Evolutionary conservation across 2,888 invertebrate species (phyloP).

Genomic region (Leptogaster cylindrica): DNA sequence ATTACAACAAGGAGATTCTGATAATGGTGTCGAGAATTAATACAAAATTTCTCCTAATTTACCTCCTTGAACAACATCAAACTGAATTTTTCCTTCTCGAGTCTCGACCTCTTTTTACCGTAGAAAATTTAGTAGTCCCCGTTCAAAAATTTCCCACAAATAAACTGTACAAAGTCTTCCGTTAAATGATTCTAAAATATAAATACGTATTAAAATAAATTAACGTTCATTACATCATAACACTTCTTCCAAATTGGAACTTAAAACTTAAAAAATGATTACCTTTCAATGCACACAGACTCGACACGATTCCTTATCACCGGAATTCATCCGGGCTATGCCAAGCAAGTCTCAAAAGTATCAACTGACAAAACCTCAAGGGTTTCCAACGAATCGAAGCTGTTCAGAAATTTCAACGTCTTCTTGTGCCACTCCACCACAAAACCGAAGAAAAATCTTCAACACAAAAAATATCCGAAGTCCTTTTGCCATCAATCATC

Average conservation of each 20-base stretch:
- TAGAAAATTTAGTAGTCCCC: too few species aligned
- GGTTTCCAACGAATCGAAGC: conserved; percentile 40
- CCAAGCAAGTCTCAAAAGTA: conserved; percentile 57
- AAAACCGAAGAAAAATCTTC: conserved; percentile 77
- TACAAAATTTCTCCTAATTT: background rate
- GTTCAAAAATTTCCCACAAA: too few species aligned
- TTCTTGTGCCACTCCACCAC: conserved; percentile 83
- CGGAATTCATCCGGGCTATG: conserved; percentile 59
- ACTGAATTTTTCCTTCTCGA: too few species aligned
- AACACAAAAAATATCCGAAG: conserved; percentile 81
- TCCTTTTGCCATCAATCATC: conserved; percentile 68
- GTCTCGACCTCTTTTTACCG: too few species aligned
- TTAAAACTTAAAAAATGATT: conserved; percentile 9
- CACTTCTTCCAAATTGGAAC: too few species aligned
- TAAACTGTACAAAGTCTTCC: too few species aligned
- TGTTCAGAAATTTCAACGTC: conserved; percentile 68
- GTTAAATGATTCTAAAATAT: too few species aligned
- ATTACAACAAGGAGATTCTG: background rate
- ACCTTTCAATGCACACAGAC: conserved; percentile 49
- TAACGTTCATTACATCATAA: too few species aligned
- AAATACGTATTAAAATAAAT: too few species aligned
- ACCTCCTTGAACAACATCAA: too few species aligned
- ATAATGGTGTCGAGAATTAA: background rate
- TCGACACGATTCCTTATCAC: conserved; percentile 61
- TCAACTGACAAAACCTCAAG: conserved; percentile 44